Percentiles rank a stretch among this genome's conserved stretches.
These are phyloP conservation scores for Macrophya annulata DNA, from an alignment of 2,888 invertebrate species.

Conservation along the genomic window DNA sequence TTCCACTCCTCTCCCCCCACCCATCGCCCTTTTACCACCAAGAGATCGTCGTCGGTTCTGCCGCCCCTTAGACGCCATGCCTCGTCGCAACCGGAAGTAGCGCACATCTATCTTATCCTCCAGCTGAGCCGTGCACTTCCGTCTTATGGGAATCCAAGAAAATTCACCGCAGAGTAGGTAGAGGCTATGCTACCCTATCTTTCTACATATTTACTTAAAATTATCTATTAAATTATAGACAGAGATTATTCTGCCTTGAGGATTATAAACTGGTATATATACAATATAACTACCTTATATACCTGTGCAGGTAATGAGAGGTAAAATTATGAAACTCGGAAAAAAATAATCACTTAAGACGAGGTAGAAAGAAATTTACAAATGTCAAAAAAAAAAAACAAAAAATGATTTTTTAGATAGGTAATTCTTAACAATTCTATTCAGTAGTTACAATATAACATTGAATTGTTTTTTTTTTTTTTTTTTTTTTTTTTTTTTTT, in stretches of 20 bases:
- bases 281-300: background rate
- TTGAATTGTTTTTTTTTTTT: background rate
- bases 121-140: conserved; percentile 75
- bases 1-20: no score
- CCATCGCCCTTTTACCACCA: conserved; percentile 47
- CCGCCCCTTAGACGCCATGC: conserved; percentile 77
- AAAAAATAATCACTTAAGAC: background rate
- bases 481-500: background rate
- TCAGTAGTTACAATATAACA: no score
- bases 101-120: conserved; percentile 78
- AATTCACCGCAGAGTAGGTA: conserved; percentile 41
- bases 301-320: background rate
- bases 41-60: conserved; percentile 47
- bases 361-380: background rate
- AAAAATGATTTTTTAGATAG: background rate
- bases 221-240: background rate
- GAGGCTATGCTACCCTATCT: background rate
- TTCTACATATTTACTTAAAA: conserved; percentile 11
- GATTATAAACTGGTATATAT: background rate
- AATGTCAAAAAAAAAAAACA: no score
- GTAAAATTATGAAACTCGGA: background rate
- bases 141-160: conserved; percentile 63
- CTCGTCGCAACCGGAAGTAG: conserved; percentile 79
- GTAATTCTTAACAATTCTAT: no score
- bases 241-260: background rate